Base-by-base conservation (phyloP, 2,113 vertebrate genomes). In the Phalacrocorax pelagicus region DNA sequence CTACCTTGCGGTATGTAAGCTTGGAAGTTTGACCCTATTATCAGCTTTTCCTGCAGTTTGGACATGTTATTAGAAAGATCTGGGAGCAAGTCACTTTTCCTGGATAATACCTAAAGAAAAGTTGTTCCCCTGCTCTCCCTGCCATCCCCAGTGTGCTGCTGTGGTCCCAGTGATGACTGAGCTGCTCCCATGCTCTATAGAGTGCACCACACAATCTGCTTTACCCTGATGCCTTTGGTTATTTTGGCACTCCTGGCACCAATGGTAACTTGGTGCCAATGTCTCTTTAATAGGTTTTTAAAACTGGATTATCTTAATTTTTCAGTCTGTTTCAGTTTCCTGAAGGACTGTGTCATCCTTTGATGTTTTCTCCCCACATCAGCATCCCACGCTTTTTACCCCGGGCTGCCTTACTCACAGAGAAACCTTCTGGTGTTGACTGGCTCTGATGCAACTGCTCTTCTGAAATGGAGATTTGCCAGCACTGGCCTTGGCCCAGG, bases 401-500 rank as follows among this genome's bases (percentile, higher is more conserved):
- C 51, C 5, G 0, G 91, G 92, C 93, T 86, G 90, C 96, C 93
- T 90, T 92, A 93, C 96, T 97, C 92, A 92, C 75, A 87, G 83
- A 92, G 93, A 93, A 93, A 87, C 71, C 83, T 92, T 86, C 92
- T 7, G 21, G 44, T 93, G 80, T 88, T 81, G 91, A 85, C 90
- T 80, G 86, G 62, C 62, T 93, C 95, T 97, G 94, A 92, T 93
- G 84, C 95, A 96, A 89, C 69, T 90, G 72, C 79, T 91, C 65
- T 79, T 95, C 86, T 92, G 91, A 94, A 93, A 78, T 95, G 82
- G 90, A 97, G 75, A 91, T 85, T 80, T 96, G 93, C 95, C 96
- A 94, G 81, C 1, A 0, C 88, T 96, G 94, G 97, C 93, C 44
- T 75, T 2, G 0, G 36, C 93, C 97, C 96, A 94, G 81, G 5